Evolutionary conservation across 2,888 invertebrate species (phyloP).

Genomic region (Odontothrips loti): DNA sequence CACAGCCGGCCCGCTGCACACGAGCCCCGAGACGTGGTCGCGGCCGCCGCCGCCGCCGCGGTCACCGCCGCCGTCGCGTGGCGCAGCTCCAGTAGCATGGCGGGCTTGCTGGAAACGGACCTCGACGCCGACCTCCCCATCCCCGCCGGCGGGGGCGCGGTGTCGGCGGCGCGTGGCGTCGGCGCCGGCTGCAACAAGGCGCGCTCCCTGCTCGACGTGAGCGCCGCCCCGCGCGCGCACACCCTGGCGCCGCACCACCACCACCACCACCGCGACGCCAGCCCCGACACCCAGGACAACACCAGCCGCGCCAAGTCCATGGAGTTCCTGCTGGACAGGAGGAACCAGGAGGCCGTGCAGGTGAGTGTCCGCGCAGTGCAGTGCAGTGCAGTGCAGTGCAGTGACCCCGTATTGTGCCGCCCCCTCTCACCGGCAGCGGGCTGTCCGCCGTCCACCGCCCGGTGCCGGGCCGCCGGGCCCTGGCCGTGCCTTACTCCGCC

Average conservation of each 20-base stretch:
- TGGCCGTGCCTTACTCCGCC: background rate
- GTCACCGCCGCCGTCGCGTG: slow-evolving; percentile 47
- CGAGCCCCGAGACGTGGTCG: slow-evolving; percentile 38
- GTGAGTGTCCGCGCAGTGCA: slow-evolving; percentile 54
- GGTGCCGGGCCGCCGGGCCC: background rate
- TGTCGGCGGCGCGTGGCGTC: slow-evolving; percentile 48
- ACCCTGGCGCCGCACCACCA: slow-evolving; percentile 52
- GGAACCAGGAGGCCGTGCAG: slow-evolving; percentile 81
- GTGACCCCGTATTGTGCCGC: background rate
- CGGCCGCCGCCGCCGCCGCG: slow-evolving; percentile 46
- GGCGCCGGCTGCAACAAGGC: slow-evolving; percentile 53
- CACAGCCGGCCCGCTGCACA: slow-evolving; percentile 40
- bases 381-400: slow-evolving; percentile 29
- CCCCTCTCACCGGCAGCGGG: background rate
- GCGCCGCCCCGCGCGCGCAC: slow-evolving; percentile 48
- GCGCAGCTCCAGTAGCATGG: slow-evolving; percentile 44
- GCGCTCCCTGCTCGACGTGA: slow-evolving; percentile 62
- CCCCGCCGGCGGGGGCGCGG: slow-evolving; percentile 39
- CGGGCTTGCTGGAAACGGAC: slow-evolving; percentile 85
- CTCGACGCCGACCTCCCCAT: slow-evolving; percentile 64
- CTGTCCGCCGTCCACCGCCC: background rate
- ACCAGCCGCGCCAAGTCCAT: slow-evolving; percentile 67
- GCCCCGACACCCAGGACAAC: slow-evolving; percentile 42
- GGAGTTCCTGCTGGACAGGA: slow-evolving; percentile 92
- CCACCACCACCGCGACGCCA: slow-evolving; percentile 42